Percentiles rank a stretch among this genome's conserved stretches.
These are phyloP conservation scores for Luperina testacea DNA, from an alignment of 2,888 invertebrate species.

Conservation along the genomic window DNA sequence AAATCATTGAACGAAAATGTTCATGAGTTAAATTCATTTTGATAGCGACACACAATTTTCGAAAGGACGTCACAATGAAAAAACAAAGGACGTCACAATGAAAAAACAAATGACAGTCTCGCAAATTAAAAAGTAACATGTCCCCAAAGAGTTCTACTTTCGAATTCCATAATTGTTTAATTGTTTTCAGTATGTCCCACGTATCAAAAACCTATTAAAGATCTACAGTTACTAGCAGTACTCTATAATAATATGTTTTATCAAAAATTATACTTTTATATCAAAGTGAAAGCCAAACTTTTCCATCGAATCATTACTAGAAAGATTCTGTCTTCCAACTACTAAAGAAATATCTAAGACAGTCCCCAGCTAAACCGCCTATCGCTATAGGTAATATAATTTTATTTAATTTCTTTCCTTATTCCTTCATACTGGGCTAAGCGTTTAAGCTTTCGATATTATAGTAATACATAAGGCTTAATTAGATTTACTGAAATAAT, in stretches of 20 bases:
- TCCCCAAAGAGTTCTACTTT: no score
- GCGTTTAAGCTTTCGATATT: slow-evolving; percentile 49
- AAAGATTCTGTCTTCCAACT: slow-evolving; percentile 26
- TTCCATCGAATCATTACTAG: slow-evolving; percentile 15
- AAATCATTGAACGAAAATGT: no score
- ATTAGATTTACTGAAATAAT: slow-evolving; percentile 17
- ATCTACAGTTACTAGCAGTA: no score
- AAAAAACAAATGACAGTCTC: no score
- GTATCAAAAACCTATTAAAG: background rate
- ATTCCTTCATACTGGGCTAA: slow-evolving; percentile 35
- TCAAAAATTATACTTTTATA: background rate
- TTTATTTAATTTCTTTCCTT: slow-evolving; percentile 55
- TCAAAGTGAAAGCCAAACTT: background rate
- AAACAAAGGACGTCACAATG: no score
- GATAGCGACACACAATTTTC: no score
- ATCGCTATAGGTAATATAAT: slow-evolving; percentile 42
- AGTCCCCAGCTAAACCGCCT: slow-evolving; percentile 50
- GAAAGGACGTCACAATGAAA: no score
- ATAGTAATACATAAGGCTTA: slow-evolving; percentile 41
- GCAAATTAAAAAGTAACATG: no score
- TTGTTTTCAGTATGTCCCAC: no score
- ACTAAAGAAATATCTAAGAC: slow-evolving; percentile 30
- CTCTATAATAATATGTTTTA: background rate
- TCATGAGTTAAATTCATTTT: no score
- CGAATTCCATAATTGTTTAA: no score